These are phyloP conservation scores for Caenorhabditis imperialis DNA, from an alignment of 2,888 invertebrate species.

Conservation along the genomic window DNA sequence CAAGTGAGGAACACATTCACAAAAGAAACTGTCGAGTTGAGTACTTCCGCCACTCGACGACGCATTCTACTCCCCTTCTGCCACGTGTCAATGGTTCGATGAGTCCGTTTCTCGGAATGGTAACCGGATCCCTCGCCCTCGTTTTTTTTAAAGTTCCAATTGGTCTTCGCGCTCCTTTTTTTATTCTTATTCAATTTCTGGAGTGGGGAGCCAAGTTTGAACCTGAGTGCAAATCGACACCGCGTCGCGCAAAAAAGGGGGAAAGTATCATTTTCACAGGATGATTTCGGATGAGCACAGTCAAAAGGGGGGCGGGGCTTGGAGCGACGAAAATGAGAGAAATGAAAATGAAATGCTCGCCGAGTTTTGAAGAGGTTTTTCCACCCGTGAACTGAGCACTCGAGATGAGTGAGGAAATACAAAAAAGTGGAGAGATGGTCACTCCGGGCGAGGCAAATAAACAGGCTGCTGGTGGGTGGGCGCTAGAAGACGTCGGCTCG, in stretches of 20 bases:
- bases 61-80: no score
- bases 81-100: no score
- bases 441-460: conserved; percentile 11
- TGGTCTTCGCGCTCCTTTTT: no score
- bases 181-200: conserved; percentile 3
- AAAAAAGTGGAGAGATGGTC: conserved; percentile 48
- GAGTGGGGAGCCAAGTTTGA: conserved; percentile 24
- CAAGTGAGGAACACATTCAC: no score
- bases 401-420: conserved; percentile 46
- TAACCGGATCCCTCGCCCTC: conserved; percentile 16
- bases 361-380: conserved; percentile 49
- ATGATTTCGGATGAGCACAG: conserved; percentile 22
- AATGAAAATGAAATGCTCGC: conserved; percentile 26
- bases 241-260: background rate
- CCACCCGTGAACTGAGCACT: conserved; percentile 48
- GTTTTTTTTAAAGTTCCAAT: conserved; percentile 31
- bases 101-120: no score
- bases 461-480: background rate
- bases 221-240: conserved; percentile 28
- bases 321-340: conserved; percentile 3
- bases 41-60: no score
- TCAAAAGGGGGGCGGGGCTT: background rate
- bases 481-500: background rate
- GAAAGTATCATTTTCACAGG: conserved; percentile 25
- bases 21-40: no score